Conservation (phyloP, 2,113 vertebrate species). For the Hippocampus abdominalis region DNA sequence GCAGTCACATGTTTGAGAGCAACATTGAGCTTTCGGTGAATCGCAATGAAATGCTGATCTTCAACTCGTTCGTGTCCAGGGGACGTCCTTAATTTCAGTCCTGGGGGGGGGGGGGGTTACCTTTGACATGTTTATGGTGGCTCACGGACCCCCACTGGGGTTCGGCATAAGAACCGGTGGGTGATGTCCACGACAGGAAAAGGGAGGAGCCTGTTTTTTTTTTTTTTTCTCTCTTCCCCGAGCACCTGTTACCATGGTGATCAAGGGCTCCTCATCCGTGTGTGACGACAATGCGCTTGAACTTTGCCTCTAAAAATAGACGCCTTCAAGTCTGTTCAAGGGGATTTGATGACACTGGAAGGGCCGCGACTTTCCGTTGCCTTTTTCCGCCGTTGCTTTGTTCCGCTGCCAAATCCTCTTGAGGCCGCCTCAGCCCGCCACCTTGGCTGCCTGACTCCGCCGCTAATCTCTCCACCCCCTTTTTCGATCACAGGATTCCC, state of each 20-base stretch:
- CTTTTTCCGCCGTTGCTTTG: constrained; percentile 4
- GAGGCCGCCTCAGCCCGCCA: constrained; percentile 11
- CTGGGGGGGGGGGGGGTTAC: too few species aligned
- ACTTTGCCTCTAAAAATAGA: constrained; percentile 13
- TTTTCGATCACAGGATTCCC: constrained; percentile 28
- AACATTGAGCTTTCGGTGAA: too few species aligned
- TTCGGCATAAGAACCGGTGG: too few species aligned
- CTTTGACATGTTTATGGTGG: too few species aligned
- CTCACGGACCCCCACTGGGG: too few species aligned
- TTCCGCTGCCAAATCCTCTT: constrained; percentile 47
- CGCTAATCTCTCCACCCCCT: background rate
- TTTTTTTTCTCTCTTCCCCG: background rate
- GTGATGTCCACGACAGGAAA: too few species aligned
- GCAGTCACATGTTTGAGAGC: too few species aligned
- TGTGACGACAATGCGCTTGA: constrained; percentile 14
- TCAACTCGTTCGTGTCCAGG: too few species aligned
- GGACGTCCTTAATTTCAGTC: too few species aligned
- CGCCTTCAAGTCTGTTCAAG: constrained; percentile 2
- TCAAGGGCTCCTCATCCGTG: background rate
- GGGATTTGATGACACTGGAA: constrained; percentile 13
- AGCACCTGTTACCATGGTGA: background rate
- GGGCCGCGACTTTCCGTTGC: constrained; percentile 21
- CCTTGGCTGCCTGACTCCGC: background rate
- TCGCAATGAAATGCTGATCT: too few species aligned
- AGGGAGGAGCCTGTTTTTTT: too few species aligned